These are phyloP conservation scores for Leptarthrus brevirostris DNA, from an alignment of 2,888 invertebrate genomes.

Conservation along the genomic window DNA sequence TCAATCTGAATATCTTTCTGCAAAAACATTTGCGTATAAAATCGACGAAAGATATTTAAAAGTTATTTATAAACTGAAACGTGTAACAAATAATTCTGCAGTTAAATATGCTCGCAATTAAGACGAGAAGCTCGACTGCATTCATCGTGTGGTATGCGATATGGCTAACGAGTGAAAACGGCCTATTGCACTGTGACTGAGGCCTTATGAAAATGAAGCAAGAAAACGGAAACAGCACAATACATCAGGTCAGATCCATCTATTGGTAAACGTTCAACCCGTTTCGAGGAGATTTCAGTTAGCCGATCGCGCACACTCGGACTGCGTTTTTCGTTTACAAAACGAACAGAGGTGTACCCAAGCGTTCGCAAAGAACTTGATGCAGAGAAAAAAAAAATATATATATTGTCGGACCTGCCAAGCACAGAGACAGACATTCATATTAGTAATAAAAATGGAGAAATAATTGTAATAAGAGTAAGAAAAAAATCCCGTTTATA, in stretches of 20 bases:
- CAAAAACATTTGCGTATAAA: constrained; percentile 35
- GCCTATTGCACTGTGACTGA: background rate
- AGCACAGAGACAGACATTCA: background rate
- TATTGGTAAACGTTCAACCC: background rate
- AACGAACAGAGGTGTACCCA: background rate
- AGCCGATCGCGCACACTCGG: background rate
- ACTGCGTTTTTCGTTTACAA: background rate
- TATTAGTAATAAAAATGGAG: constrained; percentile 18
- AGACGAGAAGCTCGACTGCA: constrained; percentile 36
- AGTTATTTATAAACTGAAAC: constrained; percentile 38
- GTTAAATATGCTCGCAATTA: constrained; percentile 46
- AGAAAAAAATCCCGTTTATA: constrained; percentile 30
- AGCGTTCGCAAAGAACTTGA: background rate
- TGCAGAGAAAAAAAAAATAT: too few relatives aligned
- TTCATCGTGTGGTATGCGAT: constrained; percentile 4
- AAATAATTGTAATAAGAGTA: constrained; percentile 3
- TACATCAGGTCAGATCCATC: constrained; percentile 7
- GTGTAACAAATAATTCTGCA: constrained; percentile 45
- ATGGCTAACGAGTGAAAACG: constrained; percentile 1
- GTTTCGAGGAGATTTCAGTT: background rate
- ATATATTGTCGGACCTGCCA: too few relatives aligned
- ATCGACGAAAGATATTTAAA: constrained; percentile 37
- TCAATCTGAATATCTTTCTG: constrained; percentile 19
- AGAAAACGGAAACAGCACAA: background rate
- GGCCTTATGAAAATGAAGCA: background rate